Evolutionary conservation across 2,113 vertebrate genomes (phyloP).

Genomic region (Brachyhypopomus gauderio): DNA sequence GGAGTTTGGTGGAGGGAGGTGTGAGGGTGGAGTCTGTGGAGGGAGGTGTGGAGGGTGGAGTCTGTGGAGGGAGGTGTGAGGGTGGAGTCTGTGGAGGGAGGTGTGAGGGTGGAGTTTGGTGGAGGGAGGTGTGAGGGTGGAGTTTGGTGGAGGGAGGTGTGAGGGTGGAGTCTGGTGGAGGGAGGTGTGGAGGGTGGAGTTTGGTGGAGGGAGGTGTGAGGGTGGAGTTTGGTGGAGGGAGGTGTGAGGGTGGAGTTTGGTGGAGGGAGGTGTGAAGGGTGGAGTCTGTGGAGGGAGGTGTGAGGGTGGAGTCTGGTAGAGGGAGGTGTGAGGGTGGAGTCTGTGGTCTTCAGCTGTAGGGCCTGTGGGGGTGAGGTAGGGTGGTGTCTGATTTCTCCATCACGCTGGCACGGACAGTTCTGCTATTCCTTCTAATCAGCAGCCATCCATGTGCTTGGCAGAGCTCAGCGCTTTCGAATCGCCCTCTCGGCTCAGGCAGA

Average conservation of each 20-base stretch:
- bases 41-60: too few relatives aligned
- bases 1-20: too few relatives aligned
- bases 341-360: conserved; percentile 60
- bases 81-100: too few relatives aligned
- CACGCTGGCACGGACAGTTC: conserved; percentile 55
- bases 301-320: background rate
- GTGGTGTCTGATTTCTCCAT: conserved; percentile 41
- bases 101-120: background rate
- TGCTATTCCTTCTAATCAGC: conserved; percentile 81
- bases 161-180: background rate
- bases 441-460: conserved; percentile 81
- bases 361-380: conserved; percentile 50
- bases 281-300: too few relatives aligned
- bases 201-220: background rate
- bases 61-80: too few relatives aligned
- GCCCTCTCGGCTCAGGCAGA: conserved; percentile 58
- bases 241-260: too few relatives aligned
- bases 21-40: too few relatives aligned
- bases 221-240: conserved; percentile 22
- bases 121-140: too few relatives aligned
- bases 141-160: background rate
- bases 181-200: too few relatives aligned
- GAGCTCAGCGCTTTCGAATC: conserved; percentile 73
- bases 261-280: too few relatives aligned
- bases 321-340: conserved; percentile 45